Conservation (phyloP, 2,113 vertebrate species). For the Xiphophorus couchianus region DNA sequence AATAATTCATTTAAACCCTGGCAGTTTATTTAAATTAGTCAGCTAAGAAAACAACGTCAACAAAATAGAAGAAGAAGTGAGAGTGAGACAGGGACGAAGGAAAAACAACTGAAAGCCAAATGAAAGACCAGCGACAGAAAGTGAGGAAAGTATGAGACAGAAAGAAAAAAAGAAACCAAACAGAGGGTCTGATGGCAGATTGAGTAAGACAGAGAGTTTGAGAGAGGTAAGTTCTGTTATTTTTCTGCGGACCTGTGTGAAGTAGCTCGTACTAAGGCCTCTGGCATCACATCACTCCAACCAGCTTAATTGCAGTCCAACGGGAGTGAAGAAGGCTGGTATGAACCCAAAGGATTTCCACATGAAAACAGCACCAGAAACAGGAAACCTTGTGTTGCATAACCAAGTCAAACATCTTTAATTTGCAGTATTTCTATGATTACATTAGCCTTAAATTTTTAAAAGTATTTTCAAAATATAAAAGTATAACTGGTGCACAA, state of each 20-base stretch:
- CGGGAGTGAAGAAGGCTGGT: constrained; percentile 71
- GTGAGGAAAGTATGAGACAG: constrained; percentile 19
- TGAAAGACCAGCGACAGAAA: constrained; percentile 7
- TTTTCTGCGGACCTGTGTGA: constrained; percentile 71
- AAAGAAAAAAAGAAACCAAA: constrained; percentile 32
- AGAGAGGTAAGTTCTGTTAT: constrained; percentile 73
- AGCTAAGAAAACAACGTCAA: constrained; percentile 59
- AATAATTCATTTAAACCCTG: constrained; percentile 77
- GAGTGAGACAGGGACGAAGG: constrained; percentile 2
- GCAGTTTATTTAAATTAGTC: constrained; percentile 74
- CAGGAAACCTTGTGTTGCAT: constrained; percentile 47
- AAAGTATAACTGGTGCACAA: background rate
- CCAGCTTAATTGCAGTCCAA: constrained; percentile 77
- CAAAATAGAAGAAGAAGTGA: constrained; percentile 19
- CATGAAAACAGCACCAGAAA: constrained; percentile 64
- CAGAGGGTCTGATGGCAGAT: constrained; percentile 19
- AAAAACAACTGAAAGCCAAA: background rate
- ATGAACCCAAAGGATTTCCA: constrained; percentile 66
- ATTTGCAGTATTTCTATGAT: constrained; percentile 46
- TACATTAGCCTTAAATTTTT: constrained; percentile 23
- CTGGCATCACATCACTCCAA: constrained; percentile 77
- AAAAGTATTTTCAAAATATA: constrained; percentile 14
- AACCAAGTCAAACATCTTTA: constrained; percentile 58
- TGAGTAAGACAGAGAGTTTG: constrained; percentile 52
- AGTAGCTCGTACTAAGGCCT: constrained; percentile 75